phyloP scores from a whole-genome alignment of 1,140 invertebrate species.

The Probaryconus sp. region DNA sequence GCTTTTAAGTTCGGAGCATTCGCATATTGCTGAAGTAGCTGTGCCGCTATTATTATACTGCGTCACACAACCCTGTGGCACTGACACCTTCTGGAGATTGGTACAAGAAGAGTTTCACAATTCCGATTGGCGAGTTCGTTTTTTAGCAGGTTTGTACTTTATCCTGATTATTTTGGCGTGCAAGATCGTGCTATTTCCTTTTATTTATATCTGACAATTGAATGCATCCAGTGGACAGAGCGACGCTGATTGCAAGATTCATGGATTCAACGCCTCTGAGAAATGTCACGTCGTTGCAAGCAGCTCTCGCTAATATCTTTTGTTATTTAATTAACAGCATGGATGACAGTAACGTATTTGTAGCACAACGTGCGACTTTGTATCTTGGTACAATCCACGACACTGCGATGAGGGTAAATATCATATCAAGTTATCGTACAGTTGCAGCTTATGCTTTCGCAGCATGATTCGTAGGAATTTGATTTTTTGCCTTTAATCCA shows the following conservation, averaged over 20 bases:
- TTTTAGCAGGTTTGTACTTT: constrained; percentile 85
- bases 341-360: constrained; percentile 96
- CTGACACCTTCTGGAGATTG: constrained; percentile 96
- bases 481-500: too few relatives aligned
- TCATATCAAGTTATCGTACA: too few relatives aligned
- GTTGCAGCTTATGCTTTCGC: too few relatives aligned
- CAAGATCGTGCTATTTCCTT: neutral
- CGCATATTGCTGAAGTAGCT: constrained; percentile 92
- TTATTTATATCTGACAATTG: constrained; percentile 17
- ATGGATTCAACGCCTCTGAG: constrained; percentile 93
- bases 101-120: constrained; percentile 96
- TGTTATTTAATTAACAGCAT: constrained; percentile 97
- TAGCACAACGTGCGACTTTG: constrained; percentile 94
- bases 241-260: constrained; percentile 94
- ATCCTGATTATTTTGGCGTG: neutral
- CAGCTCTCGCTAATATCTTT: constrained; percentile 97
- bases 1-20: constrained; percentile 93
- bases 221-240: constrained; percentile 87
- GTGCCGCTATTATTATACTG: constrained; percentile 96
- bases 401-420: constrained; percentile 84
- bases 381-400: constrained; percentile 97
- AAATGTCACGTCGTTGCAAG: constrained; percentile 90
- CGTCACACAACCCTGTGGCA: constrained; percentile 93
- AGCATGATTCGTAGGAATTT: too few relatives aligned
- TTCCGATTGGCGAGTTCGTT: constrained; percentile 92